Evolutionary conservation across 2,888 invertebrate genomes (phyloP), one percentile per base, ranked within the genome.

Genomic region (Elysia crispata): DNA sequence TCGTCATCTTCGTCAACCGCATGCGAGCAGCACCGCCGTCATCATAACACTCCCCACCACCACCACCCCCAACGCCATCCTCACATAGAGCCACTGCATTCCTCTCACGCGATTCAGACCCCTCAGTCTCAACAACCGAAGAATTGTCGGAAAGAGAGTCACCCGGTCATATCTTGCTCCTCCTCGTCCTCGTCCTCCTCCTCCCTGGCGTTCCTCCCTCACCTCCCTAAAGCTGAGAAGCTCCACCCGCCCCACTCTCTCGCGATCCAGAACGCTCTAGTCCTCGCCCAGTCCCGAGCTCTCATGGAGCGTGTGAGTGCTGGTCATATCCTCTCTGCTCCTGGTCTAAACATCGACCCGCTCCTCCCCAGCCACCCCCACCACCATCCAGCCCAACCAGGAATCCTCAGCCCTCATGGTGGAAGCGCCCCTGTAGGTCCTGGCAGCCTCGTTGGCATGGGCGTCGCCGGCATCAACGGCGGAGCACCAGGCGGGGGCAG

Each of bases 401-500:
- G 41, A 3, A 33, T 31, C 49, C 72, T 6, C 1, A 25, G 31
- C 30, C 1, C 15, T 3, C 62, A 49, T 30, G 1, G 30, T 30
- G 31, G 23, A 41, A 18, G 30, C 0, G 62, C 79, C 28, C 70
- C 77, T 28, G 33, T 54, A 1, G 8, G 54, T n/a, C 69, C 76
- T 8, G 69, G 76, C 13, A 41, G 41, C 41, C 11, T 41, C 5
- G 41, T 41, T 11, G 11, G 41, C 41, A 79, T 73, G 1, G 81
- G 69, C 25, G 76, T 73, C 1, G 80, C 78, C 6, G 70, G 76
- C 1, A 67, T 82, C 5, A 23, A 76, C 81, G 5, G 81, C 82
- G 50, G 79, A 82, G 20, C 81, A 75, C 73, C 69, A 79, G 64
- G 78, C 54, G 41, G 5, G 41, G 41, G 41, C 41, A 82, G 82